A percentile compares a stretch with the other conserved stretches of the same genome.
phyloP scores from a whole-genome alignment of 1,140 invertebrate genomes.

The Papilio polytes region DNA sequence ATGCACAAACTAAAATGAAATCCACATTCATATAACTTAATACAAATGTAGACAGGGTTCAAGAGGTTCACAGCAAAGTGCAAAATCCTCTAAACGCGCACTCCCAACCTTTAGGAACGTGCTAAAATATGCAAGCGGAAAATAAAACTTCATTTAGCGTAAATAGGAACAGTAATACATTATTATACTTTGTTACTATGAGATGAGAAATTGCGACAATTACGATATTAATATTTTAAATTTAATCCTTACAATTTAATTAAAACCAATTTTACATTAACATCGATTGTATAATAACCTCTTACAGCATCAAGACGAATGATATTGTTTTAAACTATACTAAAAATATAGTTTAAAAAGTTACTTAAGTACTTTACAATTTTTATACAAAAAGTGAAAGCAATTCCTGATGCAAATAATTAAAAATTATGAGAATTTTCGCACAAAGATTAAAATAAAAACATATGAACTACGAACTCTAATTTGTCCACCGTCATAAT shows the following conservation, averaged over 20 bases:
- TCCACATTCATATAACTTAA: background rate
- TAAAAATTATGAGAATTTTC: too few species aligned
- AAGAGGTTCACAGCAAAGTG: background rate
- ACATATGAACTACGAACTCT: too few species aligned
- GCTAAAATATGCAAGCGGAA: background rate
- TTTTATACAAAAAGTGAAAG: background rate
- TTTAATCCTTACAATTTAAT: background rate
- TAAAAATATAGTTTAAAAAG: background rate
- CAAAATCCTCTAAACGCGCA: conserved; percentile 11
- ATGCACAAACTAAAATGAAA: background rate
- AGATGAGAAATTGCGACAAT: too few species aligned
- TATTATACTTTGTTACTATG: too few species aligned
- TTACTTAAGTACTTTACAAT: background rate
- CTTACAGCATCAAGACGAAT: too few species aligned
- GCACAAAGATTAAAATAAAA: too few species aligned
- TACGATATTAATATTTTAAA: background rate
- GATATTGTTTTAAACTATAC: too few species aligned
- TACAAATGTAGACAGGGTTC: conserved; percentile 14
- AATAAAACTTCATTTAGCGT: background rate
- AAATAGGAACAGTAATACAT: background rate
- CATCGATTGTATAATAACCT: too few species aligned
- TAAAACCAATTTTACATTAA: background rate
- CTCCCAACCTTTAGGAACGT: background rate
- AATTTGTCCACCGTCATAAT: too few species aligned
- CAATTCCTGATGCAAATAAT: too few species aligned